phyloP scores from a whole-genome alignment of 2,888 invertebrate species.

The Diabrotica balteata region DNA sequence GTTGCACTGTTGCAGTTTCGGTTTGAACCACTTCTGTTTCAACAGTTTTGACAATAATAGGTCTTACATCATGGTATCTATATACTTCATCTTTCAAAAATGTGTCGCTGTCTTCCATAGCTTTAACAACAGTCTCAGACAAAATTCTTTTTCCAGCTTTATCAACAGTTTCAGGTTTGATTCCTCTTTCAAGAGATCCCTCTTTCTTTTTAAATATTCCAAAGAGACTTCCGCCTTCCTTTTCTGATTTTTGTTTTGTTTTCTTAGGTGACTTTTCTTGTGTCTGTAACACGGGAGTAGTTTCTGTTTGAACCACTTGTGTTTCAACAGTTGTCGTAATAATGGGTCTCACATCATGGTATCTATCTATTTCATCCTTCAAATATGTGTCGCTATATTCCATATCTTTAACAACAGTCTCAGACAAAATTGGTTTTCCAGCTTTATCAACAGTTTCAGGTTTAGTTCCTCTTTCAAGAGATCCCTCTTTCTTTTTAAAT shows the following conservation, averaged over 20 bases:
- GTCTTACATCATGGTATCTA: constrained; percentile 38
- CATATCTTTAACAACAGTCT: constrained; percentile 33
- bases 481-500: constrained; percentile 33
- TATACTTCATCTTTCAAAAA: background rate
- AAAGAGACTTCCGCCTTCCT: constrained; percentile 36
- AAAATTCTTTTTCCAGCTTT: background rate
- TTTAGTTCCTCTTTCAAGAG: constrained; percentile 35
- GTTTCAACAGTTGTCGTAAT: background rate
- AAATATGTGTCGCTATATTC: constrained; percentile 42
- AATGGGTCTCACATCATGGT: constrained; percentile 39
- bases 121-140: no score
- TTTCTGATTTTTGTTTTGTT: constrained; percentile 18
- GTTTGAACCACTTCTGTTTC: background rate
- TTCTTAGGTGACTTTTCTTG: constrained; percentile 7
- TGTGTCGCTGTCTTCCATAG: background rate
- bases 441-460: constrained; percentile 11
- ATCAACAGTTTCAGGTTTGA: background rate
- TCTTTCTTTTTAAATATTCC: constrained; percentile 40
- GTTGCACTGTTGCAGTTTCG: background rate
- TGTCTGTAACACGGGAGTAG: background rate
- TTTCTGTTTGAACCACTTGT: constrained; percentile 9
- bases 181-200: constrained; percentile 25
- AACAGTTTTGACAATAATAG: constrained; percentile 9
- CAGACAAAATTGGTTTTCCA: constrained; percentile 18
- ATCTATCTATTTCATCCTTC: constrained; percentile 42